Evolutionary conservation across 1,140 invertebrate species (phyloP), one percentile per base, ranked within the genome.

Genomic region (Drosophila sucinea): DNA sequence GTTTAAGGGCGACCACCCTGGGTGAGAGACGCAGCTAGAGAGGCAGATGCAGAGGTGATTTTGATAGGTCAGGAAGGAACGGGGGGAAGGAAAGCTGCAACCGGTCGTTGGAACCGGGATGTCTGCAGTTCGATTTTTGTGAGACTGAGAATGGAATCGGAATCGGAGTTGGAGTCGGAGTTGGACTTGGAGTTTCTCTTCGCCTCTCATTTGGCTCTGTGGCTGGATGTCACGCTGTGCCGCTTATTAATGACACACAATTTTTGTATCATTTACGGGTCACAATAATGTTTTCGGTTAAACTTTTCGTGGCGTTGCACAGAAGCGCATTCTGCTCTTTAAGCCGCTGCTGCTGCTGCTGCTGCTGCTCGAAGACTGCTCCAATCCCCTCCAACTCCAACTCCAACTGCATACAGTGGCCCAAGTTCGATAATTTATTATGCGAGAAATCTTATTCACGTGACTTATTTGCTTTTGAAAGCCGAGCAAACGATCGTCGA

Each of bases 401-500:
- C 17, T 6, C 17, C 17, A 17, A 17, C 17, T 17, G 33, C 64
- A 56, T 38, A 44, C 75, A 55, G 60, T 73, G 74, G 56, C 57
- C 44, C 67, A 62, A 65, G 68, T 35, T 77, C 75, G 80, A 87
- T 91, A 91, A 91, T 91, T 91, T 91, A 91, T 91, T 90, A 91
- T 91, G 82, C 90, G 90, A 90, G 90, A 91, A 91, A 91, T 91
- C 90, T 81, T 85, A 83, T 90, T 81, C 85, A 91, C 78, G 90
- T 91, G 90, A 91, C 90, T 91, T 91, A 91, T 91, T 91, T 90
- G 90, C 82, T 87, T 91, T 81, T 90, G 83, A 90, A 90, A 81
- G 84, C 83, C 73, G 33, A 60, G 38, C 58, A 62, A 57, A 35
- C 60, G 71, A 70, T 73, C 71, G 55, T 25, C 29, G 71, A 73